Evolutionary conservation across 1,140 invertebrate species (phyloP).

Genomic region (Drosophila cardini): DNA sequence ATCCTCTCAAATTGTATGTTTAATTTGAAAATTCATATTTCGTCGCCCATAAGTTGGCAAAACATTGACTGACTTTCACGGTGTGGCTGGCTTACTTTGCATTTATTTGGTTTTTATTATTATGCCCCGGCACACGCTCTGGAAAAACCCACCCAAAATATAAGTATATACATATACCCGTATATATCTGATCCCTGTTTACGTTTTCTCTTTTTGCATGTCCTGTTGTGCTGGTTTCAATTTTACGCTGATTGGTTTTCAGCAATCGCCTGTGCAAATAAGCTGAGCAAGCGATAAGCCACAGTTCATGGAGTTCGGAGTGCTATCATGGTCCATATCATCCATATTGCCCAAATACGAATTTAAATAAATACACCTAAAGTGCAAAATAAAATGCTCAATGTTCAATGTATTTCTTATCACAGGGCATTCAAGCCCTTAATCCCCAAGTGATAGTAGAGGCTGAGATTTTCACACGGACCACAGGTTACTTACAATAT

Average conservation of each 20-base stretch:
- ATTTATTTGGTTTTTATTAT: conserved; percentile 78
- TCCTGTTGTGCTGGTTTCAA: conserved; percentile 73
- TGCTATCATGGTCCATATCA: conserved; percentile 33
- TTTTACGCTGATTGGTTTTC: conserved; percentile 84
- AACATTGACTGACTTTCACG: conserved; percentile 60
- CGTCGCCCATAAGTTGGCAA: conserved; percentile 57
- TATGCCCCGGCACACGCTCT: conserved; percentile 70
- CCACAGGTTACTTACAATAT: not conserved
- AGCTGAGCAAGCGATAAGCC: conserved; percentile 79
- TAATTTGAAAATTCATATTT: conserved; percentile 83
- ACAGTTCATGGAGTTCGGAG: conserved; percentile 44
- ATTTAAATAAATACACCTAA: conserved; percentile 83
- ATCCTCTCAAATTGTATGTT: conserved; percentile 53
- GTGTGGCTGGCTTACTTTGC: conserved; percentile 40
- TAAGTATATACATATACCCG: not conserved
- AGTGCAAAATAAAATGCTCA: conserved; percentile 74
- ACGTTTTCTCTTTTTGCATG: conserved; percentile 53
- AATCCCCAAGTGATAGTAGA: conserved; percentile 3
- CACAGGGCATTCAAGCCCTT: conserved; percentile 9
- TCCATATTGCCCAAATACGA: conserved; percentile 50
- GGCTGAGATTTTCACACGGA: not conserved
- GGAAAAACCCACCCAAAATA: conserved; percentile 1
- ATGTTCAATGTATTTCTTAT: conserved; percentile 42
- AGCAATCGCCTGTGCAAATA: conserved; percentile 84
- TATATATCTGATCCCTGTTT: conserved; percentile 49